Evolutionary conservation across 2,797 vertebrate genomes (phyloP), one percentile per base, ranked within the genome.

Genomic region (Eupleurogrammus muticus): DNA sequence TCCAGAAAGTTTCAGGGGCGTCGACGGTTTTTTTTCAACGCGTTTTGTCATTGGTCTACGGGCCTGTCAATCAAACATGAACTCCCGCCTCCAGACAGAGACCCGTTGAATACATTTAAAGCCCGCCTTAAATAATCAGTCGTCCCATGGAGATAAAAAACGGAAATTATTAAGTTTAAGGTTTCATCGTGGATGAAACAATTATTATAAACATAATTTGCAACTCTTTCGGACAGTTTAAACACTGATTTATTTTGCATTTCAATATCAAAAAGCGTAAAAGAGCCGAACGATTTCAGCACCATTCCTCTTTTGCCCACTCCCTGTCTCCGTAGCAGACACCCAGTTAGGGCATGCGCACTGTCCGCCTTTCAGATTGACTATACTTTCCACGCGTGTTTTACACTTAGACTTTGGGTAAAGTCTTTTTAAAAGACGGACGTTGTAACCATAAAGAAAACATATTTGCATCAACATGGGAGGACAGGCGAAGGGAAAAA

Each of bases 401-500:
- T 13, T 21, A 40, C 1, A 16, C 0, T 49, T 38, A 58, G n/a
- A 49, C 23, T 56, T 58, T 49, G 1, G 1, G 1, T 21, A 70
- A 65, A 79, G 23, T 65, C 5, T 58, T 16, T n/a, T 66, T 74
- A 55, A 11, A 52, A 9, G 13, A 16, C 1, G 32, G 4, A 50
- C 9, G 23, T 60, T 69, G n/a, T 53, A 1, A 1, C 52, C 32
- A 7, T 59, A 66, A n/a, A 70, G 52, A 1, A 14, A 11, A 1
- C 3, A 4, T 17, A 72, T 38, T 28, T 54, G 20, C 9, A 42
- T 23, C 20, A 80, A 1, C 14, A 95, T 96, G 95, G 95, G 95
- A 67, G 94, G 95, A 44, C 93, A 95, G 79, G 86, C 92, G 16
- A 95, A 94, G 64, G 63, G 84, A 40, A 95, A 95, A 86, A 95